phyloP scores from a whole-genome alignment of 2,113 vertebrate species.

The Lampris megalopsis region DNA sequence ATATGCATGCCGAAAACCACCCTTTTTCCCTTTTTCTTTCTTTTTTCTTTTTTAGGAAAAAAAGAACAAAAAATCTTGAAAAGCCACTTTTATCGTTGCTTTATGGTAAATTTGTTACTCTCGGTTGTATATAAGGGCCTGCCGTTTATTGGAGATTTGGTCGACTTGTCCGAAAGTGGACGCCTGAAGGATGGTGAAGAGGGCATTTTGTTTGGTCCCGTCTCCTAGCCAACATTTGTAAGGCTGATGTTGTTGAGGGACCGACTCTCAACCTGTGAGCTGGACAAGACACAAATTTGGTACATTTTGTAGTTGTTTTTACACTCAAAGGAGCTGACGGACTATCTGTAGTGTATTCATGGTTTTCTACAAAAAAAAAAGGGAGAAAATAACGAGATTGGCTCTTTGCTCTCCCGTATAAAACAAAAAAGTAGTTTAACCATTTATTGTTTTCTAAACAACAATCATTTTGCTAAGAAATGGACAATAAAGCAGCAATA shows the following conservation, averaged over 20 bases:
- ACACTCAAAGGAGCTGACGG: constrained; percentile 67
- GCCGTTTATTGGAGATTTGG: constrained; percentile 39
- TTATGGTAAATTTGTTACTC: constrained; percentile 65
- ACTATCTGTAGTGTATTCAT: constrained; percentile 74
- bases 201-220: constrained; percentile 59
- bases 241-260: constrained; percentile 44
- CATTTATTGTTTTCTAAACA: constrained; percentile 84
- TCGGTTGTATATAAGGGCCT: constrained; percentile 66
- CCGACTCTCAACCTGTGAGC: constrained; percentile 49
- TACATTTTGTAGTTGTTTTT: constrained; percentile 84
- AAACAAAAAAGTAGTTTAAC: constrained; percentile 76
- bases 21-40: constrained; percentile 50
- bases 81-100: constrained; percentile 57
- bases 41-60: too few species aligned
- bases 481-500: constrained; percentile 92
- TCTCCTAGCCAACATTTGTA: constrained; percentile 52
- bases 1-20: constrained; percentile 65
- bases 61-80: constrained; percentile 49
- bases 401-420: constrained; percentile 80
- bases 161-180: constrained; percentile 26
- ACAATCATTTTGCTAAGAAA: constrained; percentile 78
- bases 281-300: constrained; percentile 70
- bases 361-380: constrained; percentile 78
- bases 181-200: constrained; percentile 30
- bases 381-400: constrained; percentile 77